These are phyloP conservation scores for Heliconius himera DNA, from an alignment of 1,140 invertebrate species.

Conservation along the genomic window DNA sequence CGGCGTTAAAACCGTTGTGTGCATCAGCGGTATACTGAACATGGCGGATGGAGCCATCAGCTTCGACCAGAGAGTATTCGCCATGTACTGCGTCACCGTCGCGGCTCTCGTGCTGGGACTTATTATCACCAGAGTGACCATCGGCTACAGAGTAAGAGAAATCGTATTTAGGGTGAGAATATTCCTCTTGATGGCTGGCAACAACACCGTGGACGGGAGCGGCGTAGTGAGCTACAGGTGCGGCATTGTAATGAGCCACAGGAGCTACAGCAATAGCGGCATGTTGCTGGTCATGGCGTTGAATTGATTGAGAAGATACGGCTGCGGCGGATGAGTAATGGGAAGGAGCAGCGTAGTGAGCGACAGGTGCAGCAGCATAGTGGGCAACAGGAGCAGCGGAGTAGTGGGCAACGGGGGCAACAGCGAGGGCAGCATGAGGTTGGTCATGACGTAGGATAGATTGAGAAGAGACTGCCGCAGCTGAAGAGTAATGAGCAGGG, in stretches of 20 bases:
- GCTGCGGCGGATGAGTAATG: constrained; percentile 44
- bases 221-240: constrained; percentile 54
- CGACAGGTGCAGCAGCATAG: constrained; percentile 13
- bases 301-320: constrained; percentile 69
- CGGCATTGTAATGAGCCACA: constrained; percentile 60
- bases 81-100: constrained; percentile 82
- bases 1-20: constrained; percentile 82
- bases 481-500: constrained; percentile 44
- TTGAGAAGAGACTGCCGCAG: constrained; percentile 52
- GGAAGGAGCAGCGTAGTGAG: constrained; percentile 42
- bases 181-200: constrained; percentile 35
- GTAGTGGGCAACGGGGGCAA: constrained; percentile 15
- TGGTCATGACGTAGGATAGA: constrained; percentile 51
- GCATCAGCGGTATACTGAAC: constrained; percentile 81
- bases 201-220: constrained; percentile 32
- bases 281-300: constrained; percentile 50
- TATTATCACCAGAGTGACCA: constrained; percentile 79
- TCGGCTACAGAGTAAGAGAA: constrained; percentile 77
- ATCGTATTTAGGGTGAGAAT: constrained; percentile 2
- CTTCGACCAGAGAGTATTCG: constrained; percentile 80
- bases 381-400: background rate
- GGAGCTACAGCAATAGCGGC: constrained; percentile 28
- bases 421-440: constrained; percentile 28
- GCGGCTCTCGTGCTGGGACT: constrained; percentile 80
- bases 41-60: constrained; percentile 82